A percentile compares a stretch with the other conserved stretches of the same genome.
Evolutionary conservation across 2,113 vertebrate genomes (phyloP).

Genomic region (Atlantisia rogersi): DNA sequence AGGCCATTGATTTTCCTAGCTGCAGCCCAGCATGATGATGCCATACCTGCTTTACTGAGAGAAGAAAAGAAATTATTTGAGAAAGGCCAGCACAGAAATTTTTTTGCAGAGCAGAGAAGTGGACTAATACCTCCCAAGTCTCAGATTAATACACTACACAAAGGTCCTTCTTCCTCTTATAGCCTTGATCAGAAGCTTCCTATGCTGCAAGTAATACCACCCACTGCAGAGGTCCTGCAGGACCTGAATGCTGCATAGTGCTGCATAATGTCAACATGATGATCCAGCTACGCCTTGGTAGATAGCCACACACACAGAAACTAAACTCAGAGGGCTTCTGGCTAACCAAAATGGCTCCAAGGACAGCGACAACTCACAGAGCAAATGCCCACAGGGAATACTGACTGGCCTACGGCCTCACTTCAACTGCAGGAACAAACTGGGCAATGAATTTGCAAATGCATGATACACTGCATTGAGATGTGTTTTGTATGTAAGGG

Average conservation of each 20-base stretch:
- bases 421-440: background rate
- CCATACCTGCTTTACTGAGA: background rate
- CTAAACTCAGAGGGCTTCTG: background rate
- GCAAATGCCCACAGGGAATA: background rate
- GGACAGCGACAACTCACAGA: background rate
- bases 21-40: background rate
- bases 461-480: background rate
- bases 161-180: background rate
- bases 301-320: background rate
- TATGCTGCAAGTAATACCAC: background rate
- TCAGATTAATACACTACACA: background rate
- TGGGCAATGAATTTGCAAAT: background rate
- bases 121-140: background rate
- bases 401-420: background rate
- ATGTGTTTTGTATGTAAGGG: conserved; percentile 9
- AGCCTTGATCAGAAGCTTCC: background rate
- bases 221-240: conserved; percentile 31
- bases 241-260: background rate
- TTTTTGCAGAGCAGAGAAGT: background rate
- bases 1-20: background rate
- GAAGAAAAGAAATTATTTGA: background rate
- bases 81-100: background rate
- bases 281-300: background rate
- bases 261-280: background rate
- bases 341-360: background rate